phyloP scores from a whole-genome alignment of 1,140 invertebrate species.

The Holcopasites calliopsidis region DNA sequence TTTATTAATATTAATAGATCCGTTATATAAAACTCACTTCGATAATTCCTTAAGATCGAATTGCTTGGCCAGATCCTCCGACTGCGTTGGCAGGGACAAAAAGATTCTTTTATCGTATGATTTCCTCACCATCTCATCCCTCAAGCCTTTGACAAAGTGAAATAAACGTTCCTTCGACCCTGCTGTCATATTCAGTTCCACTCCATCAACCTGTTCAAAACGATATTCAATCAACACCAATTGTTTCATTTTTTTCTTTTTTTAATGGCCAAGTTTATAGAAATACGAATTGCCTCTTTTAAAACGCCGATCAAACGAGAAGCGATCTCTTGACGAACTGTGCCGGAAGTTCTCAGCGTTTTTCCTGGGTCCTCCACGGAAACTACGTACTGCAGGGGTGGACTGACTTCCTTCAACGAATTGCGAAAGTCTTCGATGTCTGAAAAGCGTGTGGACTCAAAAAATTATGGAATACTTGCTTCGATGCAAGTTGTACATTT shows the following conservation, averaged over 20 bases:
- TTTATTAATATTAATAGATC: too few species aligned
- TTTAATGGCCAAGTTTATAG: background rate
- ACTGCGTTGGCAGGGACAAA: constrained; percentile 82
- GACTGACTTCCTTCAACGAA: constrained; percentile 68
- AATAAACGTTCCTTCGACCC: constrained; percentile 80
- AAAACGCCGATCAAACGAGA: constrained; percentile 61
- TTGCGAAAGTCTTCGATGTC: constrained; percentile 66
- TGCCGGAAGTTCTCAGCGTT: constrained; percentile 62
- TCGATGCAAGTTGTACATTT: background rate
- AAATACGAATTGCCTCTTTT: constrained; percentile 62
- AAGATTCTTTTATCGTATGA: constrained; percentile 81
- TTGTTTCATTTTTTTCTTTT: background rate
- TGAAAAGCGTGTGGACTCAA: constrained; percentile 41
- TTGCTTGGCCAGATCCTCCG: constrained; percentile 85
- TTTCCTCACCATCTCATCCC: constrained; percentile 78
- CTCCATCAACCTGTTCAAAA: constrained; percentile 81
- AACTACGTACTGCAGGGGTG: constrained; percentile 67
- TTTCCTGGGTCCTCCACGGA: constrained; percentile 67
- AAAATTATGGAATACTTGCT: background rate
- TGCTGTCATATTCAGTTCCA: constrained; percentile 84
- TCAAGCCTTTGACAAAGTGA: constrained; percentile 81
- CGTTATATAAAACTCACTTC: constrained; percentile 73
- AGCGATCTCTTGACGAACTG: constrained; percentile 59
- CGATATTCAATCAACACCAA: background rate
- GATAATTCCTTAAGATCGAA: constrained; percentile 84